Conservation (phyloP, 2,888 invertebrate species). For the Meiosimyza platycephala region DNA sequence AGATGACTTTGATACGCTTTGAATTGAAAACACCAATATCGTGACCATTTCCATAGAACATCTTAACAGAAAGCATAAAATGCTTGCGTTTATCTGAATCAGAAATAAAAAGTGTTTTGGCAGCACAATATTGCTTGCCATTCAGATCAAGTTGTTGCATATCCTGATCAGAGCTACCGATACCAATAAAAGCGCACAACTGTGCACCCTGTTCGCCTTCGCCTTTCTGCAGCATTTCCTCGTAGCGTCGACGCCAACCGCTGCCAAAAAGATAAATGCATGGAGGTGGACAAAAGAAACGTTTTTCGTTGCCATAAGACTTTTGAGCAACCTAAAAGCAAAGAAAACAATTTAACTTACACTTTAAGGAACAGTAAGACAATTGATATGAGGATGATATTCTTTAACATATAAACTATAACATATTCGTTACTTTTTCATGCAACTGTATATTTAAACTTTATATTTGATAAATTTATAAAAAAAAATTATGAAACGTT, state of each 20-base stretch:
- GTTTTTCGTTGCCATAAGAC: slow-evolving; percentile 99
- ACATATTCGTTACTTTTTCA: too few relatives aligned
- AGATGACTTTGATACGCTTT: slow-evolving; percentile 99
- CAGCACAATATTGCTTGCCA: slow-evolving; percentile 99
- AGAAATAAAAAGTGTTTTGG: slow-evolving; percentile 98
- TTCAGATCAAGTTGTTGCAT: slow-evolving; percentile 99
- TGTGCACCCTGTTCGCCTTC: slow-evolving; percentile 91
- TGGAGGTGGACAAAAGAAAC: slow-evolving; percentile 99
- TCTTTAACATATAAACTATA: too few relatives aligned
- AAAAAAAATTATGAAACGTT: too few relatives aligned
- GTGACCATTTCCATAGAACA: slow-evolving; percentile 98
- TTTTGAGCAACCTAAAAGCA: slow-evolving; percentile 89
- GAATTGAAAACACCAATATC: slow-evolving; percentile 99
- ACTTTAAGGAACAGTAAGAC: too few relatives aligned
- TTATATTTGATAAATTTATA: too few relatives aligned
- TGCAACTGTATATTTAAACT: too few relatives aligned
- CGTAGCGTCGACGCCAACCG: slow-evolving; percentile 96
- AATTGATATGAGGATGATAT: too few relatives aligned
- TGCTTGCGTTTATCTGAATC: slow-evolving; percentile 99
- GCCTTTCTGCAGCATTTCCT: slow-evolving; percentile 91
- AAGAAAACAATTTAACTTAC: neutral
- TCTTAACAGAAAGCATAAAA: slow-evolving; percentile 98
- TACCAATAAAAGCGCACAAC: slow-evolving; percentile 99
- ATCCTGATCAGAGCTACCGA: slow-evolving; percentile 97
- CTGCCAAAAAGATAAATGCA: slow-evolving; percentile 99